Conservation (phyloP, 2,888 invertebrate genomes). For the Drosophila robusta region DNA sequence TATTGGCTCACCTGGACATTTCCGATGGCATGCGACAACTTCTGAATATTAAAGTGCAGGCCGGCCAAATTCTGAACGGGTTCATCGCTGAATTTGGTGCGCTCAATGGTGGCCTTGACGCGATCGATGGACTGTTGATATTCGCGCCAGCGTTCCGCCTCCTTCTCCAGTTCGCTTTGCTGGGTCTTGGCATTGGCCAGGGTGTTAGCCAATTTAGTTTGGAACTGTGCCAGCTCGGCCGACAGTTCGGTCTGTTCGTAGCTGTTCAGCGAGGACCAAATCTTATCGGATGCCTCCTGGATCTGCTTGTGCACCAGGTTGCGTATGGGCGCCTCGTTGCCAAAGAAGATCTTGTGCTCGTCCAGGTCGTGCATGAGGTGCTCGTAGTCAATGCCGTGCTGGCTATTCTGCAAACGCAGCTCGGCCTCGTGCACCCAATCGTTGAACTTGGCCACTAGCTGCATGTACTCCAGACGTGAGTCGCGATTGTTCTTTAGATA, state of each 20-base stretch:
- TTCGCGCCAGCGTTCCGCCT: constrained; percentile 93
- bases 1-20: constrained; percentile 89
- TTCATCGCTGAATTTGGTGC: constrained; percentile 92
- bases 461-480: constrained; percentile 91
- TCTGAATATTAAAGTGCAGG: constrained; percentile 93
- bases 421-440: constrained; percentile 94
- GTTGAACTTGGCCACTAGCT: constrained; percentile 91
- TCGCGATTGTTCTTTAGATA: constrained; percentile 92
- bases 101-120: constrained; percentile 90
- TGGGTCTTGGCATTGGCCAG: constrained; percentile 93
- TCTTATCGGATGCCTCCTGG: constrained; percentile 93
- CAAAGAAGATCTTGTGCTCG: constrained; percentile 94
- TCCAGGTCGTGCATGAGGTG: constrained; percentile 93
- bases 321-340: constrained; percentile 91
- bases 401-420: constrained; percentile 90
- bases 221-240: constrained; percentile 92
- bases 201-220: constrained; percentile 92
- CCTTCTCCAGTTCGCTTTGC: constrained; percentile 92
- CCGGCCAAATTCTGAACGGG: constrained; percentile 92
- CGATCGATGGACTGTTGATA: constrained; percentile 92
- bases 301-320: constrained; percentile 93
- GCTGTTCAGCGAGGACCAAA: constrained; percentile 93
- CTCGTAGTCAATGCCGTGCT: constrained; percentile 95
- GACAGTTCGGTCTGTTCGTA: constrained; percentile 94
- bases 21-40: constrained; percentile 90